Percentiles rank a stretch among this genome's conserved stretches.
Evolutionary conservation across 2,797 vertebrate species (phyloP).

Genomic region (Heteromormyrus szaboi): DNA sequence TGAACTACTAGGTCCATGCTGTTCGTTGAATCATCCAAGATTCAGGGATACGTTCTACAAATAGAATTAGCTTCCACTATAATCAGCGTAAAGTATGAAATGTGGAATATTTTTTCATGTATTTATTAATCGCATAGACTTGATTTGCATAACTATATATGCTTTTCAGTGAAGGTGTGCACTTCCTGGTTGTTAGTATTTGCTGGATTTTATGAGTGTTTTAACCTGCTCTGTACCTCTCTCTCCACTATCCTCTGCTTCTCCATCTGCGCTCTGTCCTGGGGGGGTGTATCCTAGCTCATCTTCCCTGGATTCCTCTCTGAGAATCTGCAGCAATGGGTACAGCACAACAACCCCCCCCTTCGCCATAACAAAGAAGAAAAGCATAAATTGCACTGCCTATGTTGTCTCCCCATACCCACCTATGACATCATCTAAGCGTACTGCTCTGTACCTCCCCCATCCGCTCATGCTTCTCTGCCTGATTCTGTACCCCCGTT

Average conservation of each 20-base stretch:
- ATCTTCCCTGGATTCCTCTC: constrained; percentile 69
- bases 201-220: background rate
- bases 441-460: background rate
- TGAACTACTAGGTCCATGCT: background rate
- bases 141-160: background rate
- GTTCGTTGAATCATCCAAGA: background rate
- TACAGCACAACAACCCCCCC: constrained; percentile 46
- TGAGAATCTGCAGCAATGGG: constrained; percentile 79
- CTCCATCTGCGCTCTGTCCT: constrained; percentile 16
- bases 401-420: background rate
- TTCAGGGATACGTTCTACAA: background rate
- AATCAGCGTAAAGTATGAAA: background rate
- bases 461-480: background rate
- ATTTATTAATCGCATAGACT: background rate
- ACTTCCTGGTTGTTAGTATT: background rate
- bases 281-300: constrained; percentile 58
- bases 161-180: background rate
- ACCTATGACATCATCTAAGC: background rate
- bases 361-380: background rate
- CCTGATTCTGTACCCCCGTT: background rate
- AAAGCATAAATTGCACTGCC: background rate
- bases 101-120: background rate
- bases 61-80: background rate
- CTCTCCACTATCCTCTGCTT: constrained; percentile 28
- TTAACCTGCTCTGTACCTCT: constrained; percentile 43